phyloP scores from a whole-genome alignment of 2,797 vertebrate species.

The Pangasius larnaudii region DNA sequence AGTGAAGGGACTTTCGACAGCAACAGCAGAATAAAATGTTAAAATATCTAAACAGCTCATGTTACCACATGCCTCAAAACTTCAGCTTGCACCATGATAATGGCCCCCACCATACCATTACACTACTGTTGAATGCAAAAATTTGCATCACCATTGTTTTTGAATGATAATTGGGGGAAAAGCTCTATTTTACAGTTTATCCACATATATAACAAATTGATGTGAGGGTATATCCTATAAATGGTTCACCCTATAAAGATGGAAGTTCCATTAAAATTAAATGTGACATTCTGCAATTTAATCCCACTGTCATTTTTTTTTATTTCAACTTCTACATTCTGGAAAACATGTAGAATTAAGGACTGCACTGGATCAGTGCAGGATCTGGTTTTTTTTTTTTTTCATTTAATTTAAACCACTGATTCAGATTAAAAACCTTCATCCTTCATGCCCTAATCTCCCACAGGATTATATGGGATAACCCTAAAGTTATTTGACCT shows the following conservation, averaged over 20 bases:
- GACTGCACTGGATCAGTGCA: background rate
- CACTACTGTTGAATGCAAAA: background rate
- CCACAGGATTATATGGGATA: slow-evolving; percentile 21
- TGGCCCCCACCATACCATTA: background rate
- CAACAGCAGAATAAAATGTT: background rate
- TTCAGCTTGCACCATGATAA: background rate
- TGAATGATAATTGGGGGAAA: background rate
- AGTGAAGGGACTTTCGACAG: background rate
- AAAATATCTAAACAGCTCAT: background rate
- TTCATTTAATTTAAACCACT: slow-evolving; percentile 16
- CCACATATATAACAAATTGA: background rate
- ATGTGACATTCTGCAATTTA: background rate
- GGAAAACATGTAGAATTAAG: background rate
- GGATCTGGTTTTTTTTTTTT: background rate
- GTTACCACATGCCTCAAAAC: background rate
- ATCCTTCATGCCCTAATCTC: slow-evolving; percentile 30
- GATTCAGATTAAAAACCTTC: slow-evolving; percentile 35
- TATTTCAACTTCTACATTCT: background rate
- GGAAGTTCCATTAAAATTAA: background rate
- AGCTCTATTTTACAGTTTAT: background rate
- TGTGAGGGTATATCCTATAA: background rate
- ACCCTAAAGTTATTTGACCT: background rate
- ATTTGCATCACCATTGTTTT: background rate
- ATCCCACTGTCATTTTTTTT: background rate
- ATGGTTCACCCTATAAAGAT: background rate